Evolutionary conservation across 2,797 vertebrate genomes (phyloP).

Genomic region (Clamator glandarius): DNA sequence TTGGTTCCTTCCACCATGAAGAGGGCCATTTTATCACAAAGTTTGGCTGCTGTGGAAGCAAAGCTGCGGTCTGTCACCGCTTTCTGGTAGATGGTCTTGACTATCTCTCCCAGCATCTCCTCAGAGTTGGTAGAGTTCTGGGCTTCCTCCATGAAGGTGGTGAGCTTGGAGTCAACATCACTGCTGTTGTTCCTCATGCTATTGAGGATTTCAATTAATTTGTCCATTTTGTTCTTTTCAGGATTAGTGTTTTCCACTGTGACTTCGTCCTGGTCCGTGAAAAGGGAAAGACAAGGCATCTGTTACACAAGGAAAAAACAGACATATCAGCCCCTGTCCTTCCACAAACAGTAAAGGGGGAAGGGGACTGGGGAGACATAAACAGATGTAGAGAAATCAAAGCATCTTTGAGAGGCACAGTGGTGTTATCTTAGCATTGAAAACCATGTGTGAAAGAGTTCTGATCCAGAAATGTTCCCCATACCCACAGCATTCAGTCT

Average conservation of each 20-base stretch:
- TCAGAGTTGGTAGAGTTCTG: conserved; percentile 92
- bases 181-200: conserved; percentile 96
- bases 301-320: conserved; percentile 72
- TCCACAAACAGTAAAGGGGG: conserved; percentile 3
- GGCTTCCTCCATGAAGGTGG: conserved; percentile 96
- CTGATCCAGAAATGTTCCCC: not conserved
- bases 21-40: conserved; percentile 97
- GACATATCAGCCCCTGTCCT: conserved; percentile 49
- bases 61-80: conserved; percentile 94
- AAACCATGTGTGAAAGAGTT: not conserved
- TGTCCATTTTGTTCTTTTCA: conserved; percentile 92
- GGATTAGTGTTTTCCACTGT: conserved; percentile 77
- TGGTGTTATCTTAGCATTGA: not conserved
- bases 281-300: conserved; percentile 74
- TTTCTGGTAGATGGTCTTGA: conserved; percentile 91
- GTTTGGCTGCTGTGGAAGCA: conserved; percentile 91
- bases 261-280: conserved; percentile 88
- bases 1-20: conserved; percentile 99
- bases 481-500: not conserved
- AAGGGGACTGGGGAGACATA: conserved; percentile 23
- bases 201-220: conserved; percentile 93
- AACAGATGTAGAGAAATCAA: conserved; percentile 12
- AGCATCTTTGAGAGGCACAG: not conserved
- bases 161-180: conserved; percentile 90
- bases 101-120: conserved; percentile 92